Conservation (phyloP, 2,113 vertebrate genomes). For the Podarcis raffonei region DNA sequence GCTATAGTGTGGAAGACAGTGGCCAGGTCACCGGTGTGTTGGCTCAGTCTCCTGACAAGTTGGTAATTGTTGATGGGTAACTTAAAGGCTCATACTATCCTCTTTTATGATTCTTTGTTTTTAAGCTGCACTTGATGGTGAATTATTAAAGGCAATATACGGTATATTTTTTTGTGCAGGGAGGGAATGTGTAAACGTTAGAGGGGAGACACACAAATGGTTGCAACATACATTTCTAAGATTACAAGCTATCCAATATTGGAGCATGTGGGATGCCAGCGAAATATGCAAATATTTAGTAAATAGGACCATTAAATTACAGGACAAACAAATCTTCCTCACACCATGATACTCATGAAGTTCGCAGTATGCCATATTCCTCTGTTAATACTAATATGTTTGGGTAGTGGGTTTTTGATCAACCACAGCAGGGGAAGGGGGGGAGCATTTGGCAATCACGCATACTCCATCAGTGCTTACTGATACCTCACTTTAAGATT, state of each 20-base stretch:
- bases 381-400: conserved; percentile 49
- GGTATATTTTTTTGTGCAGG: not conserved
- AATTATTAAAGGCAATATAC: not conserved
- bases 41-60: not conserved
- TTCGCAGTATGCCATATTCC: conserved; percentile 46
- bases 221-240: conserved; percentile 44
- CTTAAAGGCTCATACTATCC: not conserved
- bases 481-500: not conserved
- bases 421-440: conserved; percentile 30
- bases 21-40: not conserved
- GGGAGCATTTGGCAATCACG: conserved; percentile 23
- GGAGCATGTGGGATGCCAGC: conserved; percentile 39
- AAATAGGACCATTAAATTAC: conserved; percentile 67
- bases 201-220: conserved; percentile 17
- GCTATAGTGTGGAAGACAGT: not conserved
- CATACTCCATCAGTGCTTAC: conserved; percentile 14
- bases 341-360: conserved; percentile 43
- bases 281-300: conserved; percentile 67
- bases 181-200: not conserved
- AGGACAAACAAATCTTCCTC: conserved; percentile 62
- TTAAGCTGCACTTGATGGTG: not conserved
- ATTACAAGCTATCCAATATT: conserved; percentile 45
- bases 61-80: not conserved
- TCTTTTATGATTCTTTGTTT: not conserved
- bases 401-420: conserved; percentile 42